Percentiles rank a stretch among this genome's conserved stretches.
Conservation (phyloP, 1,140 invertebrate genomes). For the Drosophila simulans region DNA sequence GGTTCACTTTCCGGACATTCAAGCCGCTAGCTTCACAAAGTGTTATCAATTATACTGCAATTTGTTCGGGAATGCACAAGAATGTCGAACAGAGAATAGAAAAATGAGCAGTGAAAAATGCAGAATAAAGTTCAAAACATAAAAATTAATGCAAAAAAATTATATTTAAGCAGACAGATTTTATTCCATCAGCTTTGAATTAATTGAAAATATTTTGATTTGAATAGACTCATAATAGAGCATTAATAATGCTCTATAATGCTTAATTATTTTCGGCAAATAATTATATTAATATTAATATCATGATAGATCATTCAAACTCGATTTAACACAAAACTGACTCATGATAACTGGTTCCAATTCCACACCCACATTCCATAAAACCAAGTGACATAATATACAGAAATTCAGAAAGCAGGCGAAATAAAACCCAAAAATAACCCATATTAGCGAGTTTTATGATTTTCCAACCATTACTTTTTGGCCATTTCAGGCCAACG, state of each 20-base stretch:
- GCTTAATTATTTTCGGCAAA: too few species aligned
- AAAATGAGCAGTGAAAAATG: not conserved
- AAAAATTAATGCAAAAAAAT: not conserved
- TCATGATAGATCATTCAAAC: too few species aligned
- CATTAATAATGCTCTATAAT: too few species aligned
- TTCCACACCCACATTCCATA: constrained; percentile 14
- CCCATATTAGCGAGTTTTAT: constrained; percentile 52
- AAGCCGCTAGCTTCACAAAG: constrained; percentile 19
- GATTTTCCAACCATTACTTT: constrained; percentile 18
- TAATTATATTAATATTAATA: too few species aligned
- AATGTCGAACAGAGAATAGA: constrained; percentile 12
- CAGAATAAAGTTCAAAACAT: too few species aligned
- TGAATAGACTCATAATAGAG: too few species aligned
- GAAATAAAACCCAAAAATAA: constrained; percentile 25
- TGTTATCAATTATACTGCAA: constrained; percentile 41
- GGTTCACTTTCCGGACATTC: constrained; percentile 33
- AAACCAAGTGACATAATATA: constrained; percentile 38
- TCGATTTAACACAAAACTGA: not conserved
- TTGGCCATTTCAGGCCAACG: constrained; percentile 16
- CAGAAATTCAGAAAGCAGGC: not conserved
- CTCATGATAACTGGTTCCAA: constrained; percentile 19
- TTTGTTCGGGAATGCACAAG: constrained; percentile 27
- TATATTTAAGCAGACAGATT: not conserved
- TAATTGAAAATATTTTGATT: too few species aligned
- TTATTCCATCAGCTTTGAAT: not conserved